These are phyloP conservation scores for Callospermophilus lateralis DNA, from an alignment of 2,113 vertebrate species.

Conservation along the genomic window DNA sequence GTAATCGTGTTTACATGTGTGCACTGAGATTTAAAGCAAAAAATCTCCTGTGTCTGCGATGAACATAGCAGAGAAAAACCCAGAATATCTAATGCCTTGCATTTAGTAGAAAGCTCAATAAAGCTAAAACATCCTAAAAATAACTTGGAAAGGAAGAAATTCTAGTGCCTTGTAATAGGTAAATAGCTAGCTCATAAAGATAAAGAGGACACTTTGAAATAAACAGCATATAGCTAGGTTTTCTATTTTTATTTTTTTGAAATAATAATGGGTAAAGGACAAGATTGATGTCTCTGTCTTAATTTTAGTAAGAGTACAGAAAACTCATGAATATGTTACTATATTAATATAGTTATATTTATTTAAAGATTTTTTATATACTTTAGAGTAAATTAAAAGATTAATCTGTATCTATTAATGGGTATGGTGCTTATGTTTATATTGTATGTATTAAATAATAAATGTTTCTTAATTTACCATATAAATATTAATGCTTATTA, in stretches of 20 bases:
- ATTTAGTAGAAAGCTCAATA: conserved; percentile 61
- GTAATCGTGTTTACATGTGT: conserved; percentile 79
- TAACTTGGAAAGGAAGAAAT: conserved; percentile 62
- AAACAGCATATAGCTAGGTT: neutral
- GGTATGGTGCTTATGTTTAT: conserved; percentile 14
- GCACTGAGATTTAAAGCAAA: conserved; percentile 71
- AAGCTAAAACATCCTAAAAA: conserved; percentile 60
- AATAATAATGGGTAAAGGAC: conserved; percentile 41
- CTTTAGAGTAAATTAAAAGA: conserved; percentile 52
- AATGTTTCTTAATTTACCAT: conserved; percentile 19
- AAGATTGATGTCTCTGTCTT: conserved; percentile 20
- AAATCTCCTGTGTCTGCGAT: conserved; percentile 46
- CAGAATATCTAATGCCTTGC: conserved; percentile 45
- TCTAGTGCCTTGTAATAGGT: conserved; percentile 44
- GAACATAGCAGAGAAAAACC: conserved; percentile 57
- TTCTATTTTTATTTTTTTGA: conserved; percentile 36
- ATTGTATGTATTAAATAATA: conserved; percentile 10
- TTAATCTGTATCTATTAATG: conserved; percentile 31
- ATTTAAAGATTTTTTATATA: conserved; percentile 51
- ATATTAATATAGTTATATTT: neutral
- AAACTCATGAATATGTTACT: conserved; percentile 20
- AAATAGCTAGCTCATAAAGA: conserved; percentile 46
- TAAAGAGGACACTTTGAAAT: conserved; percentile 52
- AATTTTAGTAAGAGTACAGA: conserved; percentile 57
- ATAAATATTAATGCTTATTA: conserved; percentile 16